Evolutionary conservation across 2,797 vertebrate species (phyloP).

Genomic region (Coendou prehensilis): DNA sequence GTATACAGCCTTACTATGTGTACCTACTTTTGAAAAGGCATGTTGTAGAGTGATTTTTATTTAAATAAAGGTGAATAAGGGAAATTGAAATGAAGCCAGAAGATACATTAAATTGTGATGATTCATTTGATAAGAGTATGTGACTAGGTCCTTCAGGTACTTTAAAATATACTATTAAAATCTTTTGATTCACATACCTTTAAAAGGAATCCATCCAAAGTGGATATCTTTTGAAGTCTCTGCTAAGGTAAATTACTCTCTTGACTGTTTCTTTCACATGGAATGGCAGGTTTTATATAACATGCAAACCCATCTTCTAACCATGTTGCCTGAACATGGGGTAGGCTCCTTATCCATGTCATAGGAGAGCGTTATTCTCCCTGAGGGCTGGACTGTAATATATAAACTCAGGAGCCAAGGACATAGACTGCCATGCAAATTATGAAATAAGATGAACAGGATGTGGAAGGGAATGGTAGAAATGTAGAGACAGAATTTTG

Average conservation of each 20-base stretch:
- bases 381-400: background rate
- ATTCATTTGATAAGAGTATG: slow-evolving; percentile 23
- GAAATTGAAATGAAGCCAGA: slow-evolving; percentile 59
- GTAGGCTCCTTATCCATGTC: background rate
- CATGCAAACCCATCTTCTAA: background rate
- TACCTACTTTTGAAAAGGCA: background rate
- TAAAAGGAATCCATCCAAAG: background rate
- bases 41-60: slow-evolving; percentile 50
- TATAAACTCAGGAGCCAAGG: background rate
- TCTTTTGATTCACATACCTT: background rate
- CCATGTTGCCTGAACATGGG: background rate
- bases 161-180: slow-evolving; percentile 10
- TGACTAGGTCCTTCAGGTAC: background rate
- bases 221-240: background rate
- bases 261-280: background rate
- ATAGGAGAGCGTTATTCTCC: background rate
- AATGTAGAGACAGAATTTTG: background rate
- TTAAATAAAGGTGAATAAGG: slow-evolving; percentile 30
- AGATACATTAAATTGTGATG: slow-evolving; percentile 46
- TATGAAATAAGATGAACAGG: slow-evolving; percentile 1
- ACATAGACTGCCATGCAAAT: background rate
- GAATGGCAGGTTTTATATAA: background rate
- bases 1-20: background rate
- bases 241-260: background rate
- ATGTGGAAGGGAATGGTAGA: background rate